phyloP scores from a whole-genome alignment of 2,113 vertebrate species.

The Heterocephalus glaber region DNA sequence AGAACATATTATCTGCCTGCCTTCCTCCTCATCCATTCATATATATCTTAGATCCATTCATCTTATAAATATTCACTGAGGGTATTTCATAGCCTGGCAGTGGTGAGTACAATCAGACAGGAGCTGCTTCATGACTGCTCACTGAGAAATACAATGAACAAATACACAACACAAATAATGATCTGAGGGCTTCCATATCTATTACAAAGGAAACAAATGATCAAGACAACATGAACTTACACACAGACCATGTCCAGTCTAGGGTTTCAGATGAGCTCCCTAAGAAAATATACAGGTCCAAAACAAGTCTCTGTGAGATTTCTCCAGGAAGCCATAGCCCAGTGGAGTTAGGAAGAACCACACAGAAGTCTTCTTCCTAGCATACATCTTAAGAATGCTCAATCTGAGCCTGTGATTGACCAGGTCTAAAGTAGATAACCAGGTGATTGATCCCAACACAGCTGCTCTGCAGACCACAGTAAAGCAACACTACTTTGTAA shows the following conservation, averaged over 20 bases:
- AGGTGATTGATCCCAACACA: neutral
- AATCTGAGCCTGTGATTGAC: neutral
- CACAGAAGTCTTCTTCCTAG: neutral
- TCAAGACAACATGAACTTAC: neutral
- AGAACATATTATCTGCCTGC: neutral
- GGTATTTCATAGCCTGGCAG: neutral
- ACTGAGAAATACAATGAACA: neutral
- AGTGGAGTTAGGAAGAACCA: neutral
- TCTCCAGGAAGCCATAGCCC: neutral
- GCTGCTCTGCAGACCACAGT: neutral
- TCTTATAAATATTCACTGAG: neutral
- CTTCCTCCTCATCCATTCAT: neutral
- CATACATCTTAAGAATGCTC: neutral
- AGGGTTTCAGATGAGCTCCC: neutral
- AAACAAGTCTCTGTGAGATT: neutral
- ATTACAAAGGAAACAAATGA: slow-evolving; percentile 15
- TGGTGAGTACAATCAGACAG: neutral
- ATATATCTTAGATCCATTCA: neutral
- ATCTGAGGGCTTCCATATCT: neutral
- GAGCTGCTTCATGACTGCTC: neutral
- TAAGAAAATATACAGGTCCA: neutral
- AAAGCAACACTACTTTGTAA: neutral
- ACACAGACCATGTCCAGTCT: neutral
- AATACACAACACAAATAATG: neutral
- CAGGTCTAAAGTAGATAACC: neutral